Evolutionary conservation across 2,797 vertebrate genomes (phyloP).

Genomic region (Megalops cyprinoides): DNA sequence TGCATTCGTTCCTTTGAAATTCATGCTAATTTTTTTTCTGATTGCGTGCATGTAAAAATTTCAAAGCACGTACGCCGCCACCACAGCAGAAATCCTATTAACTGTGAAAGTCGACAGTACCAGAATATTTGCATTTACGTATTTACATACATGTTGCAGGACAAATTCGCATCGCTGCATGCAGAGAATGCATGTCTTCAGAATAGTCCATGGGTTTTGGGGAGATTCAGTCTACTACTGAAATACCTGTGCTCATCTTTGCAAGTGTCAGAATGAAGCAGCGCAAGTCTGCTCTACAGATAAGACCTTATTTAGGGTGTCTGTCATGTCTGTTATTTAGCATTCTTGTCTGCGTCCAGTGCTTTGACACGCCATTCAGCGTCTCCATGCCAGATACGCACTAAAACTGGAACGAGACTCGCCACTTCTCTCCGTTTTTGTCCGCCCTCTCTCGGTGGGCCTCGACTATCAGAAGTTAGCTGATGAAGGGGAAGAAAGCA

Average conservation of each 20-base stretch:
- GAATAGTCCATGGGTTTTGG: background rate
- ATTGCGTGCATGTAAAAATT: background rate
- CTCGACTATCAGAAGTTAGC: slow-evolving; percentile 53
- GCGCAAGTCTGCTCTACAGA: slow-evolving; percentile 39
- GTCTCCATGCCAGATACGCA: slow-evolving; percentile 54
- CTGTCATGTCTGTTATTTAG: slow-evolving; percentile 57
- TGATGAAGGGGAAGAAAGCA: slow-evolving; percentile 50
- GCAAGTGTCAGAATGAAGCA: background rate
- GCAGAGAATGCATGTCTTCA: background rate
- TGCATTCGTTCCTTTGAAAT: background rate
- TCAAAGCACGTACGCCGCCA: background rate
- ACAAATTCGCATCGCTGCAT: background rate
- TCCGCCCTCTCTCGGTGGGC: slow-evolving; percentile 48
- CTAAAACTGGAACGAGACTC: slow-evolving; percentile 46
- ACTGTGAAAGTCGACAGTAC: background rate
- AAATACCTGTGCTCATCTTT: background rate
- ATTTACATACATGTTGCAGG: too few species aligned
- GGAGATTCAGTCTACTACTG: background rate
- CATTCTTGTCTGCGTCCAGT: slow-evolving; percentile 57
- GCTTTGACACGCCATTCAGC: slow-evolving; percentile 46
- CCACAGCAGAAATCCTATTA: background rate
- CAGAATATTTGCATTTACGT: background rate
- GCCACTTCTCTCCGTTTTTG: slow-evolving; percentile 29
- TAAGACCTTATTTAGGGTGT: slow-evolving; percentile 55
- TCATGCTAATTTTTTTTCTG: background rate